These are phyloP conservation scores for Psephotus haematonotus DNA, from an alignment of 2,113 vertebrate genomes.

Conservation along the genomic window DNA sequence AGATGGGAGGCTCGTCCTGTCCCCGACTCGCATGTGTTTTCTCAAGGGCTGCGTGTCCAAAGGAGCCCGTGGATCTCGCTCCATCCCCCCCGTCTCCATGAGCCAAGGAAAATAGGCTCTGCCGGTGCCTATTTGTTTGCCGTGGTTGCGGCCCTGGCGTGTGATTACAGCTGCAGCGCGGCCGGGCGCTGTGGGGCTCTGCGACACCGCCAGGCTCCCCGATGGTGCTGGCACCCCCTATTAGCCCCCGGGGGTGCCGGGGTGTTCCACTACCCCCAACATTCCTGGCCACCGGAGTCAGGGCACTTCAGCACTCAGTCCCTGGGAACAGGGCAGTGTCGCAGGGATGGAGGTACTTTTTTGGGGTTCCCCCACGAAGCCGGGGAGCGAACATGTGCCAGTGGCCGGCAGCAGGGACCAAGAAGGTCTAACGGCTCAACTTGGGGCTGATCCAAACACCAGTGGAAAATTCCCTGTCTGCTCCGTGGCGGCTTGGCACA, in stretches of 20 bases:
- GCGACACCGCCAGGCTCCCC: neutral
- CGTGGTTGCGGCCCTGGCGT: neutral
- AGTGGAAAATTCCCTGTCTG: slow-evolving; percentile 58
- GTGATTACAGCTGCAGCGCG: slow-evolving; percentile 58
- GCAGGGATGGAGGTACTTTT: accelerated
- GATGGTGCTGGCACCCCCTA: neutral
- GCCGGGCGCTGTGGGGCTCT: neutral
- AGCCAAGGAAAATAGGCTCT: slow-evolving; percentile 63
- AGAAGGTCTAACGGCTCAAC: neutral
- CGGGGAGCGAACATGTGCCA: accelerated
- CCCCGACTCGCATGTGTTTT: slow-evolving; percentile 36
- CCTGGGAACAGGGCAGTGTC: accelerated
- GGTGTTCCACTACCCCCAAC: neutral
- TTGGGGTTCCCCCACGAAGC: neutral
- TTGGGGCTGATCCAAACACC: slow-evolving; percentile 47
- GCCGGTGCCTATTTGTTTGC: slow-evolving; percentile 49
- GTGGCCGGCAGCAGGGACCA: neutral
- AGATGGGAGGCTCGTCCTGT: neutral
- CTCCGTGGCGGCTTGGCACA: neutral
- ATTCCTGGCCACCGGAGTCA: neutral
- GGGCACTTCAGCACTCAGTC: accelerated
- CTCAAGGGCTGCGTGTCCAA: slow-evolving; percentile 35
- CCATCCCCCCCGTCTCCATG: neutral
- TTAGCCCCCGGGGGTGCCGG: accelerated
- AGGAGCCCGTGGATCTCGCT: slow-evolving; percentile 44